Conservation (phyloP, 2,888 invertebrate species). For the Scotopteryx bipunctaria region DNA sequence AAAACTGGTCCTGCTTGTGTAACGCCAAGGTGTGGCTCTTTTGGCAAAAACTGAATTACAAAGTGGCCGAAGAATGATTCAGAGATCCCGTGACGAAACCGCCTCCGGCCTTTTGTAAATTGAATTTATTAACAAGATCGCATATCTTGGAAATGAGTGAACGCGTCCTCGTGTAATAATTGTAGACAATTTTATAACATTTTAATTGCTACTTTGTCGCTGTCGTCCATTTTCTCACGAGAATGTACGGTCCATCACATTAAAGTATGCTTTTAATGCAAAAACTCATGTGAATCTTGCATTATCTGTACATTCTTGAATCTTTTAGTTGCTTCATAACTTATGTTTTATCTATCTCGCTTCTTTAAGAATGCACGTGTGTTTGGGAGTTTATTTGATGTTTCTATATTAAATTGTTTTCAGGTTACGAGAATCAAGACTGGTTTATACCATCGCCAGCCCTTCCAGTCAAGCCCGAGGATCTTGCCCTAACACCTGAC, state of each 20-base stretch:
- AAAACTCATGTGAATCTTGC: too few relatives aligned
- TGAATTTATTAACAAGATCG: constrained; percentile 40
- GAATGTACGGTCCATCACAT: background rate
- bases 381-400: background rate
- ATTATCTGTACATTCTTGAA: too few relatives aligned
- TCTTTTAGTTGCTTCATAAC: background rate
- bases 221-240: background rate
- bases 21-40: constrained; percentile 30
- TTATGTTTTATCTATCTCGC: background rate
- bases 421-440: constrained; percentile 96
- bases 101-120: constrained; percentile 35
- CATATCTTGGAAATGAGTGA: constrained; percentile 17
- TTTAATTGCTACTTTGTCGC: background rate
- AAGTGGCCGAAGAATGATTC: constrained; percentile 50
- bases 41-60: constrained; percentile 32
- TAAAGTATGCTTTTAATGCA: too few relatives aligned
- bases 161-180: constrained; percentile 8
- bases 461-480: constrained; percentile 87
- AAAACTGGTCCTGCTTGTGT: constrained; percentile 37
- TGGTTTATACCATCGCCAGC: constrained; percentile 97
- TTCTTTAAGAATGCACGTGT: background rate
- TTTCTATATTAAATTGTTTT: constrained; percentile 38
- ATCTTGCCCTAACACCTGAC: constrained; percentile 94
- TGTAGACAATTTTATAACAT: background rate
- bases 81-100: constrained; percentile 54